These are phyloP conservation scores for Drosophila subpulchrella DNA, from an alignment of 1,140 invertebrate species.

Conservation along the genomic window DNA sequence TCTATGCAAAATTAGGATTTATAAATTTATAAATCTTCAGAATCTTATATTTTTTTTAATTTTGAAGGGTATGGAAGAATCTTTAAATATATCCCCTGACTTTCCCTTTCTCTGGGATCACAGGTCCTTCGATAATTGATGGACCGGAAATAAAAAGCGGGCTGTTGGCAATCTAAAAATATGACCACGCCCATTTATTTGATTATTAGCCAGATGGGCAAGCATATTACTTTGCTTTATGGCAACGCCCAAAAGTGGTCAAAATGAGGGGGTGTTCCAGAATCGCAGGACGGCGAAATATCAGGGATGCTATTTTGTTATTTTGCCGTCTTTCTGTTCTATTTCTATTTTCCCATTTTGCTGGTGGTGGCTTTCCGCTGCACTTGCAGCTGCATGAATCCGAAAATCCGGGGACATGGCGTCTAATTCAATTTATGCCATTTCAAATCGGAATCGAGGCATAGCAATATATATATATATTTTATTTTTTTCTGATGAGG, in stretches of 20 bases:
- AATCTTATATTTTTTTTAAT: too few relatives aligned
- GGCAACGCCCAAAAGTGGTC: conserved; percentile 23
- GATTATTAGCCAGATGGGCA: conserved; percentile 53
- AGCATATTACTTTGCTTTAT: conserved; percentile 49
- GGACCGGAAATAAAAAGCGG: conserved; percentile 37
- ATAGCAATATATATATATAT: background rate
- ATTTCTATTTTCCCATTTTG: background rate
- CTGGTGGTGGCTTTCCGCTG: conserved; percentile 45
- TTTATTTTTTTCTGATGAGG: background rate
- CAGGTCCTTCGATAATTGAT: conserved; percentile 38
- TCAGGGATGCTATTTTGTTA: conserved; percentile 18
- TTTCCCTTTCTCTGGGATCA: background rate
- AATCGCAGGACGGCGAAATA: background rate
- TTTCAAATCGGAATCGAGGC: conserved; percentile 63
- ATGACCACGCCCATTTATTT: conserved; percentile 49
- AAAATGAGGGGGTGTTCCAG: background rate
- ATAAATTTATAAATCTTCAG: too few relatives aligned
- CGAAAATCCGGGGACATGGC: conserved; percentile 17
- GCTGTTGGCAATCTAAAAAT: conserved; percentile 29
- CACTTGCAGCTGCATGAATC: conserved; percentile 67
- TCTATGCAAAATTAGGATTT: too few relatives aligned
- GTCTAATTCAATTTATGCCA: conserved; percentile 77
- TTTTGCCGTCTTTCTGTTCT: background rate
- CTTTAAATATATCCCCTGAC: background rate
- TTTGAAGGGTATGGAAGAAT: background rate